phyloP scores from a whole-genome alignment of 2,797 vertebrate genomes.

The Xenentodon cancila region DNA sequence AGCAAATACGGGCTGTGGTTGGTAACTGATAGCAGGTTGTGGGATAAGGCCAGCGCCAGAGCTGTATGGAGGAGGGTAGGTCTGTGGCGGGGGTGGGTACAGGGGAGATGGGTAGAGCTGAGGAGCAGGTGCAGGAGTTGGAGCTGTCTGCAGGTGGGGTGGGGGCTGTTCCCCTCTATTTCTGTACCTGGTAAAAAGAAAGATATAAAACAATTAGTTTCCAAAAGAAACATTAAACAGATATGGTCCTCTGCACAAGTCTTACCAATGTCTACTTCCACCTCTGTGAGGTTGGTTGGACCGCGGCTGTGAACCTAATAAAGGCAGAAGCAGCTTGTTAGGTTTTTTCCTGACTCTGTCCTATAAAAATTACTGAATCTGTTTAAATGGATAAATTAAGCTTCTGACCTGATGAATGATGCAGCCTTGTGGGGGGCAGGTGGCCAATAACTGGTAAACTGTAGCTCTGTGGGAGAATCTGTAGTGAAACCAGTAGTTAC shows the following conservation, averaged over 20 bases:
- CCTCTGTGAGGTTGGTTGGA: constrained; percentile 64
- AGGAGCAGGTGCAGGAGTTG: constrained; percentile 52
- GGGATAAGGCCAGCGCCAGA: constrained; percentile 65
- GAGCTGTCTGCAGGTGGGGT: constrained; percentile 48
- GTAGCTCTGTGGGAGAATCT: constrained; percentile 80
- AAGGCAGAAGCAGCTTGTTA: constrained; percentile 13
- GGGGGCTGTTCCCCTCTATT: constrained; percentile 62
- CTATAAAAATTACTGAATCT: constrained; percentile 1
- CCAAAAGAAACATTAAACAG: not conserved
- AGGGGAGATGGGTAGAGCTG: constrained; percentile 71
- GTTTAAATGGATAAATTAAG: not conserved
- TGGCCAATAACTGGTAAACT: constrained; percentile 88
- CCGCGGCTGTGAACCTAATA: constrained; percentile 60
- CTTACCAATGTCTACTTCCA: constrained; percentile 69
- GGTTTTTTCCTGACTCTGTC: not conserved
- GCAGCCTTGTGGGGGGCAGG: constrained; percentile 73
- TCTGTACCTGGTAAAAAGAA: constrained; percentile 55
- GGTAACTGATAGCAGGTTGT: constrained; percentile 86
- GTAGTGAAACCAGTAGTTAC: not conserved
- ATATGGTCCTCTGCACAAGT: not conserved
- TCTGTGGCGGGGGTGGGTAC: constrained; percentile 70
- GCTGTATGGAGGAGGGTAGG: constrained; percentile 67
- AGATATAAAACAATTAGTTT: not conserved
- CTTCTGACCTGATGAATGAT: constrained; percentile 63
- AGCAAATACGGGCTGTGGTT: constrained; percentile 86